Evolutionary conservation across 2,113 vertebrate species (phyloP).

Genomic region (Sterrhoptilus dennistouni): DNA sequence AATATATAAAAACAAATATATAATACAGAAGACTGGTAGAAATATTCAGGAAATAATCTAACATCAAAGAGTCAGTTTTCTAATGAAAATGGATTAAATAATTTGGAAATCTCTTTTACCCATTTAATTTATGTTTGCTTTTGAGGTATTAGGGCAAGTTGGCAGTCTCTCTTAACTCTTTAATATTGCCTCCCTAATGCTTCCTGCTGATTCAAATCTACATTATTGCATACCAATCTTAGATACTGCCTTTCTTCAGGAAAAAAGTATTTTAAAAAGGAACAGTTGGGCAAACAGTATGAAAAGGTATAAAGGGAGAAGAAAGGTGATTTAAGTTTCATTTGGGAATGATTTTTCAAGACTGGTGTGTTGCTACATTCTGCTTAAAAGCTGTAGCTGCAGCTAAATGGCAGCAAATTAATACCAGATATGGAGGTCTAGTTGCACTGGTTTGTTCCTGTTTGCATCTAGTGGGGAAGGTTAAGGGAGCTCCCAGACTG

Average conservation of each 20-base stretch:
- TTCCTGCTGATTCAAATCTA: not conserved
- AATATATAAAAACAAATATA: not conserved
- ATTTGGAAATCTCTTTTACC: not conserved
- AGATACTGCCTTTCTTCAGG: not conserved
- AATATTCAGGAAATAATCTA: constrained; percentile 10
- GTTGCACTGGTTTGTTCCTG: not conserved
- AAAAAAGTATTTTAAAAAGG: not conserved
- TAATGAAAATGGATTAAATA: constrained; percentile 15
- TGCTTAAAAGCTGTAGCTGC: not conserved
- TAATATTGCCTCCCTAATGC: not conserved
- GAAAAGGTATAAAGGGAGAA: not conserved
- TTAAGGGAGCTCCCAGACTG: not conserved
- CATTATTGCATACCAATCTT: not conserved
- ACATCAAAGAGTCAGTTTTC: constrained; percentile 8
- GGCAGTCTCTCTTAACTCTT: constrained; percentile 1
- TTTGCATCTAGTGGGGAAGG: not conserved
- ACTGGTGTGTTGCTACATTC: not conserved
- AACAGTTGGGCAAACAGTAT: not conserved
- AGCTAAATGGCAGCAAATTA: not conserved
- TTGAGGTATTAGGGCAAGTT: not conserved
- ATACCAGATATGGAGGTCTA: not conserved
- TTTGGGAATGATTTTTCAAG: not conserved
- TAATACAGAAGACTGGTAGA: not conserved
- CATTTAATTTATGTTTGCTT: constrained; percentile 40
- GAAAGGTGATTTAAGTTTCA: not conserved